Evolutionary conservation across 2,888 invertebrate genomes (phyloP), one percentile per base, ranked within the genome.

Genomic region (Mesorhabditis spiculigera): DNA sequence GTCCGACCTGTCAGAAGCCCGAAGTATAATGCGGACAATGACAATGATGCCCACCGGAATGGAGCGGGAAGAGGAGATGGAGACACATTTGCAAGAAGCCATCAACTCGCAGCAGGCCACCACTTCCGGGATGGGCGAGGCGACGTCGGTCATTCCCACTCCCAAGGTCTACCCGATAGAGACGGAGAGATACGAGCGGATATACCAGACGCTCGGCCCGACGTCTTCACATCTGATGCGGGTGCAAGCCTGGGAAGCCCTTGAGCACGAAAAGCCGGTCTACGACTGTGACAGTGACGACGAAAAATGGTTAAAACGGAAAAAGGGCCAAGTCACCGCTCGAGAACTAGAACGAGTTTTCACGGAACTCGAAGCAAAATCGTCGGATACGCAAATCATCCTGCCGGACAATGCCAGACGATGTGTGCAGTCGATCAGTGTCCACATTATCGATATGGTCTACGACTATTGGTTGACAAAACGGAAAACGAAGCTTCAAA

Each of bases 11-110:
- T 93, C 94, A 88, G 97, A 98, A 90, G 58, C 58, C 10, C 10
- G 10, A 13, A 13, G 10, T 10, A 50, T 50, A 10, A 50, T 10
- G 8, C 92, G 97, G 88, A 94, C 95, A 86, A 96, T 97, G 88
- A 95, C 96, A 88, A 95, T 95, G 90, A 96, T 98, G 95, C 97
- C 97, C 86, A 95, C 96, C 89, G 98, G 98, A 89, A 98, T 99
- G 98, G 96, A 98, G 91, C 98, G 98, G 91, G 97, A 98, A 90
- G 98, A 98, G 90, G 98, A 99, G 93, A 93, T 95, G 91, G 97
- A 99, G 90, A 95, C 95, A 89, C 98, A 98, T 90, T 91, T 98
- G 86, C 97, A 97, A 90, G 91, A 95, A 89, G 98, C 97, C 81
- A 94, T 98, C 89, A 93, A 94, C 88, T 93, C 95, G 83, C 89